A percentile compares a stretch with the other conserved stretches of the same genome.
These are phyloP conservation scores for Rhineura floridana DNA, from an alignment of 2,113 vertebrate genomes.

Conservation along the genomic window DNA sequence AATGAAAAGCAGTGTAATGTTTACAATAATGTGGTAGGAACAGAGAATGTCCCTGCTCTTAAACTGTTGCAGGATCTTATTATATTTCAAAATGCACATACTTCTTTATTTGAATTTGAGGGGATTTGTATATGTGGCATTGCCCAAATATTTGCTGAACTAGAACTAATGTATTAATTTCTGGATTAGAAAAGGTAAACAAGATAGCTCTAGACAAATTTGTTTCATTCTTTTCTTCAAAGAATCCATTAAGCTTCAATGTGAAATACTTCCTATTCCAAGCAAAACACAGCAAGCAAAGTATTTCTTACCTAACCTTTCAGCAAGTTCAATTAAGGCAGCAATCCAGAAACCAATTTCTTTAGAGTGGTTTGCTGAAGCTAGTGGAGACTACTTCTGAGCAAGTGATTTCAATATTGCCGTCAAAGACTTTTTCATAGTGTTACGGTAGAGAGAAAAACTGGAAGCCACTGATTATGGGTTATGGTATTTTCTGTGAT, in stretches of 20 bases:
- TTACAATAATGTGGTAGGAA: neutral
- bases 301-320: neutral
- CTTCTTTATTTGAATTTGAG: slow-evolving; percentile 24
- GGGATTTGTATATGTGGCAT: neutral
- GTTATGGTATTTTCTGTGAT: neutral
- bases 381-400: neutral
- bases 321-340: slow-evolving; percentile 6
- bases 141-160: slow-evolving; percentile 54
- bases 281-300: slow-evolving; percentile 1
- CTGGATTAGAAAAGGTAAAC: slow-evolving; percentile 58
- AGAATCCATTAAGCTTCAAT: slow-evolving; percentile 49
- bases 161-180: slow-evolving; percentile 62
- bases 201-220: slow-evolving; percentile 46
- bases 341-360: slow-evolving; percentile 8
- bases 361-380: neutral
- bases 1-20: neutral
- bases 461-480: neutral
- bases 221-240: slow-evolving; percentile 25
- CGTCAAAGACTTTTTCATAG: neutral
- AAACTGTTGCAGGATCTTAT: slow-evolving; percentile 7
- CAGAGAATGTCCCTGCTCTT: neutral
- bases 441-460: neutral
- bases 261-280: slow-evolving; percentile 16
- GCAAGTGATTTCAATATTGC: slow-evolving; percentile 8
- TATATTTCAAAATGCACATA: slow-evolving; percentile 3